Conservation (phyloP, 2,113 vertebrate species). For the Tapirus terrestris region DNA sequence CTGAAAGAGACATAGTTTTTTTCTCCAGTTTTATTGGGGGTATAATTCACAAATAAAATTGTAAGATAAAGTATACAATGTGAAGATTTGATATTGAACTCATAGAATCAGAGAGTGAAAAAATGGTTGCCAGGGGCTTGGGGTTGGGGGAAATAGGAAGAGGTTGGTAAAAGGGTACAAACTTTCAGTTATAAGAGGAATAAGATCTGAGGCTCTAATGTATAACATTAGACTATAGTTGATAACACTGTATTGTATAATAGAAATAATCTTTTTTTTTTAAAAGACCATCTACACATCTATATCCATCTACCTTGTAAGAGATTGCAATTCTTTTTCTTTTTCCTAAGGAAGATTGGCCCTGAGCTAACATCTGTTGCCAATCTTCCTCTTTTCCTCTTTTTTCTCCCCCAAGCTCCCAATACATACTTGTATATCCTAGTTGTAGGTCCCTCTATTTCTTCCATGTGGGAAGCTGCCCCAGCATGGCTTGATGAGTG, state of each 20-base stretch:
- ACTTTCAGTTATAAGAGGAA: not conserved
- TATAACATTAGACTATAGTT: not conserved
- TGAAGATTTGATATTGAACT: not conserved
- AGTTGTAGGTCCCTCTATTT: too few species aligned
- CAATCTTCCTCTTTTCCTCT: too few species aligned
- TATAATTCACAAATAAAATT: not conserved
- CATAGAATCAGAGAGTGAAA: not conserved
- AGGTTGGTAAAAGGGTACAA: not conserved
- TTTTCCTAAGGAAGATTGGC: too few species aligned
- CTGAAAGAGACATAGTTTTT: not conserved
- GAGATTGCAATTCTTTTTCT: too few species aligned
- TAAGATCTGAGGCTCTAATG: not conserved
- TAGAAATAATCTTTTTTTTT: not conserved
- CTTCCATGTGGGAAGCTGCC: too few species aligned
- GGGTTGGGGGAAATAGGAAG: not conserved
- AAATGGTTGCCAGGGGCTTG: not conserved
- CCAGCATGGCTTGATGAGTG: too few species aligned
- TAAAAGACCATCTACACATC: too few species aligned
- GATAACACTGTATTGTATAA: not conserved
- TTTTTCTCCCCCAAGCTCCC: too few species aligned
- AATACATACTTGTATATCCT: too few species aligned
- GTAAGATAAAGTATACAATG: not conserved
- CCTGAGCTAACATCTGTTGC: too few species aligned
- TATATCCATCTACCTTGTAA: too few species aligned
- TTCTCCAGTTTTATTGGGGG: not conserved